Evolutionary conservation across 2,113 vertebrate species (phyloP).

Genomic region (Merops nubicus): DNA sequence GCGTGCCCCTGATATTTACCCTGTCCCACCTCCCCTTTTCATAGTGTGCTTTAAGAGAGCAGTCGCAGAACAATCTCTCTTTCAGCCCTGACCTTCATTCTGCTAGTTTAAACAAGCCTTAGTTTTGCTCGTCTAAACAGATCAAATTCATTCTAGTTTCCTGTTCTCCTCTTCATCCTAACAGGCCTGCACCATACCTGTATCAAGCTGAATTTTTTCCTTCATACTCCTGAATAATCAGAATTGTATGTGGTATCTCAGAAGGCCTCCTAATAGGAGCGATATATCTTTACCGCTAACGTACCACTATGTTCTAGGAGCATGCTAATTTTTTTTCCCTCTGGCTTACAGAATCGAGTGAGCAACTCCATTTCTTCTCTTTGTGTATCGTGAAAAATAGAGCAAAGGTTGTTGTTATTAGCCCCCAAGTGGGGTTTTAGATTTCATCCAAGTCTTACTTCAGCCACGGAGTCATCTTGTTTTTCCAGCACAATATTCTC

Average conservation of each 20-base stretch:
- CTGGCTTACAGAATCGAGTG: not conserved
- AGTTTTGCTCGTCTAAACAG: not conserved
- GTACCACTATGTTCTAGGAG: not conserved
- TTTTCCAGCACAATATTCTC: not conserved
- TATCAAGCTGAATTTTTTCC: not conserved
- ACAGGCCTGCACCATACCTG: not conserved
- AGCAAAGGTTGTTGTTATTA: not conserved
- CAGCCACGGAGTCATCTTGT: not conserved
- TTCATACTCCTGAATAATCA: not conserved
- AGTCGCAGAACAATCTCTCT: not conserved
- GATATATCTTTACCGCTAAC: not conserved
- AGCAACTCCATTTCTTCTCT: not conserved
- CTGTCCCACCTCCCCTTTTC: not conserved
- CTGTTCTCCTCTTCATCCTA: not conserved
- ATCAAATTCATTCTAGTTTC: not conserved
- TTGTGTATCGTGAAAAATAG: not conserved
- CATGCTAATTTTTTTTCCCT: not conserved
- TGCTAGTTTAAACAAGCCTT: not conserved
- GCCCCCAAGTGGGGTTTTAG: not conserved
- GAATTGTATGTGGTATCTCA: not conserved
- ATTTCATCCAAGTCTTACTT: not conserved
- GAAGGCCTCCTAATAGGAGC: not conserved
- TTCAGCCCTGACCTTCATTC: not conserved
- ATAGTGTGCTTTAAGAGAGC: not conserved
- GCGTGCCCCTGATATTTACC: not conserved